A percentile compares a stretch with the other conserved stretches of the same genome.
These are phyloP conservation scores for Liparis tanakae DNA, from an alignment of 2,797 vertebrate genomes.

Conservation along the genomic window DNA sequence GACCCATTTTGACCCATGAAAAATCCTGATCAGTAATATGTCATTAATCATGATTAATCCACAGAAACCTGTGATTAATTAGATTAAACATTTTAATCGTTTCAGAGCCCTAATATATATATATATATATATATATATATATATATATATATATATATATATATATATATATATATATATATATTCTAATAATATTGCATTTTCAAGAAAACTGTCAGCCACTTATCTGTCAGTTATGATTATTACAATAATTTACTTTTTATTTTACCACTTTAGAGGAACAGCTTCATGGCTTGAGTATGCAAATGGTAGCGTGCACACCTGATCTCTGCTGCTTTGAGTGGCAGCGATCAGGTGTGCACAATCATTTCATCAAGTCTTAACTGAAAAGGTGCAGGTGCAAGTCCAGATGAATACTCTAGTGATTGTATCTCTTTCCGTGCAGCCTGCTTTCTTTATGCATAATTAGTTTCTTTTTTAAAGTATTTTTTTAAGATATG, in stretches of 20 bases:
- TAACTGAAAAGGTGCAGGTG: slow-evolving; percentile 76
- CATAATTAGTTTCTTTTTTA: slow-evolving; percentile 20
- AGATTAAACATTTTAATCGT: too few species aligned
- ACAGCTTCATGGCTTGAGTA: slow-evolving; percentile 58
- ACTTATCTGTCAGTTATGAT: neutral
- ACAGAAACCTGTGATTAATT: too few species aligned
- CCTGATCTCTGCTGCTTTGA: slow-evolving; percentile 69
- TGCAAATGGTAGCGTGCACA: slow-evolving; percentile 65
- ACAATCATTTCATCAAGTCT: slow-evolving; percentile 71
- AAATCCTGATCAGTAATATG: too few species aligned
- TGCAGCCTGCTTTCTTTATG: slow-evolving; percentile 20
- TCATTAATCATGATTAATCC: too few species aligned
- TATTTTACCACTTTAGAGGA: slow-evolving; percentile 25
- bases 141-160: too few species aligned
- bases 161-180: too few species aligned
- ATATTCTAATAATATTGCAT: neutral
- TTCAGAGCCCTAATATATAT: too few species aligned
- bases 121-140: too few species aligned
- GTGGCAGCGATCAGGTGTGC: slow-evolving; percentile 75
- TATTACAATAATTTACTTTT: slow-evolving; percentile 1
- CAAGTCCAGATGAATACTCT: slow-evolving; percentile 60
- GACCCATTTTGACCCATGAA: too few species aligned
- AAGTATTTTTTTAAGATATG: slow-evolving; percentile 19
- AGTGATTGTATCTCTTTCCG: slow-evolving; percentile 45
- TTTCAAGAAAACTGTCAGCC: neutral